Conservation (phyloP, 2,113 vertebrate genomes). For the Paratilapia polleni region DNA sequence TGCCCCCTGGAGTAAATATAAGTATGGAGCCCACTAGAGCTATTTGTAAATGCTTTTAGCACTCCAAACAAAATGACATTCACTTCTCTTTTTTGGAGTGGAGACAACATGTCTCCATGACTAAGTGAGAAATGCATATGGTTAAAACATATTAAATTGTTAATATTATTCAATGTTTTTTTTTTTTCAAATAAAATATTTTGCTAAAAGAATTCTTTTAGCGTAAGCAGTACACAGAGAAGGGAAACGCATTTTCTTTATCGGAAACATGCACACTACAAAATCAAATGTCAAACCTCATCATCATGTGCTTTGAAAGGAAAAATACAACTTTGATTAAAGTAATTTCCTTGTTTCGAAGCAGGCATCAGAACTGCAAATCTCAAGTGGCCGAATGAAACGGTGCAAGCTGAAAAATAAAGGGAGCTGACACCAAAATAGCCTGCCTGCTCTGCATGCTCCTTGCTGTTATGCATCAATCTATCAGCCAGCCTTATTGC, state of each 20-base stretch:
- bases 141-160: fast-evolving
- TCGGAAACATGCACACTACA: slow-evolving; percentile 9
- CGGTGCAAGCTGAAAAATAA: slow-evolving; percentile 45
- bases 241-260: background rate
- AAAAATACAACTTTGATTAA: slow-evolving; percentile 49
- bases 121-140: background rate
- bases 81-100: background rate
- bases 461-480: slow-evolving; percentile 82
- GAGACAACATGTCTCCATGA: background rate
- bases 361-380: slow-evolving; percentile 14
- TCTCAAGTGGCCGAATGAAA: slow-evolving; percentile 46
- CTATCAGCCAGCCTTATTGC: slow-evolving; percentile 79
- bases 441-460: slow-evolving; percentile 71
- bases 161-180: background rate
- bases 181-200: background rate
- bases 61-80: background rate
- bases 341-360: slow-evolving; percentile 22
- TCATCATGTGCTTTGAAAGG: background rate
- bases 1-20: background rate
- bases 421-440: slow-evolving; percentile 62
- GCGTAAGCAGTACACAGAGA: background rate
- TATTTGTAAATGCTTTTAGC: background rate
- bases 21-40: background rate
- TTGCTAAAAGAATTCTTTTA: background rate
- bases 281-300: slow-evolving; percentile 28